These are phyloP conservation scores for Bothrops jararaca DNA, from an alignment of 2,113 vertebrate genomes.

Conservation along the genomic window DNA sequence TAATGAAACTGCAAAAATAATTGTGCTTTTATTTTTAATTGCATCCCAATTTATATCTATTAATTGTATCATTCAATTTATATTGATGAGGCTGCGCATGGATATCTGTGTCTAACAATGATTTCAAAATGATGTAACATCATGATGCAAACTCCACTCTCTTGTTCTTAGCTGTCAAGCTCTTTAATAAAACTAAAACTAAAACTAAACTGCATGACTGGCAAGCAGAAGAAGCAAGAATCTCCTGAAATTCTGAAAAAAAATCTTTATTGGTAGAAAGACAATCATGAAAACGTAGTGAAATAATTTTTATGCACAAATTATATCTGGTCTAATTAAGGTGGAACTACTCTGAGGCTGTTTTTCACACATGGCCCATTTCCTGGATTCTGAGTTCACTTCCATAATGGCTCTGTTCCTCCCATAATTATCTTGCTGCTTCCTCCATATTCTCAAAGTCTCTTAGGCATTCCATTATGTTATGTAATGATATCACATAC, in stretches of 20 bases:
- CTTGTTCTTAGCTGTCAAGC: neutral
- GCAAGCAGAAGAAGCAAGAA: neutral
- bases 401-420: neutral
- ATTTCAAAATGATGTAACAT: neutral
- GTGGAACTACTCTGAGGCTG: neutral
- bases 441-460: neutral
- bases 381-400: neutral
- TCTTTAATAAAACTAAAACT: too few species aligned
- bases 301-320: neutral
- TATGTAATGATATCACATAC: neutral
- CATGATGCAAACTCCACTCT: neutral
- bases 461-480: neutral
- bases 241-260: neutral
- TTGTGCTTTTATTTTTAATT: neutral
- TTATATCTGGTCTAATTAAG: neutral
- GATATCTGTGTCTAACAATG: neutral
- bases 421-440: neutral
- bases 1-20: neutral
- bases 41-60: neutral
- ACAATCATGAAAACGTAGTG: neutral
- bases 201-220: neutral
- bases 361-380: neutral
- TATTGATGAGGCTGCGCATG: neutral
- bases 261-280: neutral
- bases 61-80: neutral